Evolutionary conservation across 2,888 invertebrate genomes (phyloP), one percentile per base, ranked within the genome.

Genomic region (Blastobasis lacticolella): DNA sequence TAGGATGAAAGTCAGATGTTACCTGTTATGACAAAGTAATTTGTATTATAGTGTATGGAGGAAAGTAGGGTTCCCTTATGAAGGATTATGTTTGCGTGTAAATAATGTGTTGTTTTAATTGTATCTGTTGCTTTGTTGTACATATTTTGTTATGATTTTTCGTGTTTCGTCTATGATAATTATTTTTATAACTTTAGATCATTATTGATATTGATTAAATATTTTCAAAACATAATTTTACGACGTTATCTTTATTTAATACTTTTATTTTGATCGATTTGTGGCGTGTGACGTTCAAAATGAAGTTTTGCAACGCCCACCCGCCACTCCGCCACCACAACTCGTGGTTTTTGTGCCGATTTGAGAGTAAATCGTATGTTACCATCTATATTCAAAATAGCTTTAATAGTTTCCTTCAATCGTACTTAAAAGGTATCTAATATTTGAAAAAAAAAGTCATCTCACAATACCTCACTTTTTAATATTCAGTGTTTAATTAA

Each of bases 11-110:
- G 87, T 88, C 87, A 86, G 81, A 87, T 88, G 88, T 88, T 88
- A 88, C 88, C 88, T 87, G 87, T 88, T 87, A 85, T 85, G 84
- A 84, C 82, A 84, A 87, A 86, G 78, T 85, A 80, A 83, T 80
- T 78, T 86, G 85, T 86, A 83, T 79, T 80, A 79, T 84, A 85
- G 74, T 75, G 77, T 73, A 75, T 69, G 68, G 67, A 66, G 67
- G 71, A 42, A 42, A 42, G 42, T 42, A 42, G 59, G 58, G 69
- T 72, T 77, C 75, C 75, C 73, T 63, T 62, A 63, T 60, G 62
- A 76, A 76, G 71, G 62, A 62, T 70, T 73, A 71, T 71, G 73
- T 71, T 76, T 69, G 60, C 76, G 63, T 75, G 84, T 87, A 87
- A 75, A 87, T 84, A 82, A 72, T 76, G 80, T 76, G 82, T 86